Base-by-base conservation (phyloP, 2,797 vertebrate genomes). In the Leptodactylus fallax region DNA sequence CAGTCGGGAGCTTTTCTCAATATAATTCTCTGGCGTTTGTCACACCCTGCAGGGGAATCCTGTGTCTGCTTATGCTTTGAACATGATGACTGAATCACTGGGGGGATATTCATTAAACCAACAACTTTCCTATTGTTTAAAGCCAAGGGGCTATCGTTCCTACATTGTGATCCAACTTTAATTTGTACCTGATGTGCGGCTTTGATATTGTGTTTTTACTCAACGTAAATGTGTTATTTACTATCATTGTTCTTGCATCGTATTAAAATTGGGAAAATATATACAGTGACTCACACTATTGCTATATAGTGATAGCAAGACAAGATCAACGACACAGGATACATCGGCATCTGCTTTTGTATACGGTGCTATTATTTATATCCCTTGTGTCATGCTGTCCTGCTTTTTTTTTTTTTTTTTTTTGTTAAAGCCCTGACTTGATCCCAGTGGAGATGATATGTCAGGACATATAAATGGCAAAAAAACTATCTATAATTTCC, bases 41-140 rank as follows among this genome's bases (percentile, higher is more conserved):
- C 79, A 67, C 85, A 61, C 78, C 67, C 36, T 74, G 79, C 85
- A 63, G 85, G 78, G 78, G 55, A 81, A 51, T 45, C 65, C 67
- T 53, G 49, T 81, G 63, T 80, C 78, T 51, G 53, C 53, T 72
- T 49, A 27, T 58, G 67, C 85, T 81, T 74, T 81, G 79, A 81
- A 81, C 67, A 74, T 63, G 85, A 81, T 81, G 27, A 60, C 55
- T 81, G 55, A 80, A 81, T 72, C 53, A 58, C 53, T 16, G 71
- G n/a, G 74, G 65, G 45, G 19, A 55, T 23, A 87, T 71, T 80
- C 63, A 80, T 86, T 80, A 86, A 86, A 58, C 16, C 76, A 45
- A 79, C 49, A 80, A 79, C 55, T 56, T 69, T 71, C 63, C 77
- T 47, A 58, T 56, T 86, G 85, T 58, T 80, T 27, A 25, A 79